Base-by-base conservation (phyloP, 2,888 invertebrate species). In the Encarsia formosa region DNA sequence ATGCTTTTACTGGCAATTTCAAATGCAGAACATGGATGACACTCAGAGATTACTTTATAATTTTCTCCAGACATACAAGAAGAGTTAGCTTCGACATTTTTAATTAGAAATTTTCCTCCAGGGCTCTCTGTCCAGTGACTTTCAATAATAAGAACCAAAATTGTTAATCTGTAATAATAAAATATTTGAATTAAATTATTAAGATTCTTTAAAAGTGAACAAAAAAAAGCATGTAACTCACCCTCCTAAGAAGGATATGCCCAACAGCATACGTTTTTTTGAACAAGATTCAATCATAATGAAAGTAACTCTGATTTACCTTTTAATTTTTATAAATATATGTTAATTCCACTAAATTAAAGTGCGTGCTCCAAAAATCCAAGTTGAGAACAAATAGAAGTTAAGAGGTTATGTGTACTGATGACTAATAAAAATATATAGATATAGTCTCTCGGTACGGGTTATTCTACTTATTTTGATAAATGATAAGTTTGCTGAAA, bases 11-110 rank as follows among this genome's bases (percentile, higher is more conserved):
- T 91, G 46, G 85, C 80, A 57, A 90, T 85, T 77, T 91, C 91
- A 73, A 89, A 90, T 59, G 87, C 85, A 70, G 87, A 83, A 73
- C 92, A 91, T n/a, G 88, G 88, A 75, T 90, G 87, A 64, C 91
- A 91, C 73, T 88, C 87, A 63, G 81, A 82, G 18, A 87, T 77
- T 18, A 91, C 78, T 57, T 82, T 81, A 63, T 81, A 89, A 16
- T 83, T 79, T 68, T 91, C 89, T 56, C 81, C 81, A 44, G 82
- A 76, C 81, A 86, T 85, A 69, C 91, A 91, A 9, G 85, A 86
- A 0, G 87, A 85, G 69, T 88, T 90, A 61, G 87, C 87, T 70
- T 87, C 87, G 13, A 85, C 80, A 56, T 65, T 69, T 29, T 70
- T 76, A 8, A 85, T 78, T 69, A 85, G 86, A 26, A 82, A 81